Base-by-base conservation (phyloP, 2,113 vertebrate genomes). In the Leiothrix lutea region DNA sequence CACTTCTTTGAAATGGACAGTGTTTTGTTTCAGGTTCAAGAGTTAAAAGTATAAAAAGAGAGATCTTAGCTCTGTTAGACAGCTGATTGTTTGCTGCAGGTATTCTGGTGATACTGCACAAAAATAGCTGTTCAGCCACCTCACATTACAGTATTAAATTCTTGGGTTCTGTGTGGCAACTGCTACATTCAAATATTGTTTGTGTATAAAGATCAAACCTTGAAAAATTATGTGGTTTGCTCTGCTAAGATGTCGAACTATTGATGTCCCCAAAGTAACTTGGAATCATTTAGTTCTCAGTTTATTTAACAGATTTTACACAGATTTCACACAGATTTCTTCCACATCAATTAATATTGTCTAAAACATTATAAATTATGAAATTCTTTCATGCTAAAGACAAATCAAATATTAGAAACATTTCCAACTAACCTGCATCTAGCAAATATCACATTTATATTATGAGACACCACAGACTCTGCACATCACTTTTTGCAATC, bases 321-420 rank as follows among this genome's bases (percentile, higher is more conserved):
- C 8, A 65, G 51, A 88, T 67, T 73, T 90, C 44, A 48, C 67
- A 81, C 8, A 65, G 51, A 88, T 67, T 73, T 90, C 44, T 86
- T 70, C 45, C 61, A 83, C 72, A 33, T 96, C 88, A 94, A 80
- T 93, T 86, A 97, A 23, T 48, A 73, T 48, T 62, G 42, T 45
- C 67, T 93, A 65, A 74, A 91, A 93, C 24, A 67, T 33, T 77
- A 91, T 31, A 88, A 95, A 51, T 47, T 73, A 35, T 83, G 51
- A 88, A 88, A 93, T 73, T 95, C 28, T 88, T 88, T 80, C 48
- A 84, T 18, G 13, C 23, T 90, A 90, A 48, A 35, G 22, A 94
- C 35, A 89, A 97, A 94, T 90, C 33, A 88, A 94, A 80, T 54
- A 97, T 31, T 70, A 47, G 53, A 83, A 91, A 42, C 12, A 47